These are phyloP conservation scores for Pseudomyrmex gracilis DNA, from an alignment of 1,140 invertebrate genomes.

Conservation along the genomic window DNA sequence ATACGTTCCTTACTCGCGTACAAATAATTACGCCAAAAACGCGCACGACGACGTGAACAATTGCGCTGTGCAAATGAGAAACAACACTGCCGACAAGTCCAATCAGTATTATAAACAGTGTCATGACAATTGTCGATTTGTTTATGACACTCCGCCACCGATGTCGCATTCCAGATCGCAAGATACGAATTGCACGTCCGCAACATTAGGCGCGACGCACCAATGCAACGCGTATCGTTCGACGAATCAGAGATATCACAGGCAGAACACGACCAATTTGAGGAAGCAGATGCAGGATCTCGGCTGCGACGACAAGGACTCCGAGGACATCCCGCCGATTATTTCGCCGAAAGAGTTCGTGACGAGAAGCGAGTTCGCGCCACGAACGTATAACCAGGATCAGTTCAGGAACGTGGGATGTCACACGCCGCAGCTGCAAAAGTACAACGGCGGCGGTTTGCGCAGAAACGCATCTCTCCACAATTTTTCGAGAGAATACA, in stretches of 20 bases:
- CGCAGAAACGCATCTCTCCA: slow-evolving; percentile 18
- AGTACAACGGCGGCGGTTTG: not conserved
- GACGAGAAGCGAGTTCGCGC: slow-evolving; percentile 38
- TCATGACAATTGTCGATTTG: slow-evolving; percentile 38
- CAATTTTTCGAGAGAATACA: slow-evolving; percentile 17
- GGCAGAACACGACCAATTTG: not conserved
- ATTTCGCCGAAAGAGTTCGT: slow-evolving; percentile 68
- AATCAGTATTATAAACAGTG: slow-evolving; percentile 56
- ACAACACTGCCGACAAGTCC: not conserved
- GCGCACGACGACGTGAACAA: slow-evolving; percentile 36
- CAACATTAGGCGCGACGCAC: not conserved
- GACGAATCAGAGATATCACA: not conserved
- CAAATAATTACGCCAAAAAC: slow-evolving; percentile 50
- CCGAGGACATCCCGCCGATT: slow-evolving; percentile 61
- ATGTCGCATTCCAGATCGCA: slow-evolving; percentile 21
- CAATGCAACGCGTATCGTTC: slow-evolving; percentile 34
- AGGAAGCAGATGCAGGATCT: slow-evolving; percentile 24
- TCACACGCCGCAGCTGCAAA: not conserved
- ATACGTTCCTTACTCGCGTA: slow-evolving; percentile 39
- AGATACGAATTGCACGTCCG: slow-evolving; percentile 17
- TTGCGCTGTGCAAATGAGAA: slow-evolving; percentile 19
- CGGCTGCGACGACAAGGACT: slow-evolving; percentile 22
- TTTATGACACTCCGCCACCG: not conserved
- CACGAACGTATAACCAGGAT: slow-evolving; percentile 13
- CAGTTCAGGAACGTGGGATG: not conserved